Evolutionary conservation across 2,888 invertebrate species (phyloP).

Genomic region (Protodeltote pygarga): DNA sequence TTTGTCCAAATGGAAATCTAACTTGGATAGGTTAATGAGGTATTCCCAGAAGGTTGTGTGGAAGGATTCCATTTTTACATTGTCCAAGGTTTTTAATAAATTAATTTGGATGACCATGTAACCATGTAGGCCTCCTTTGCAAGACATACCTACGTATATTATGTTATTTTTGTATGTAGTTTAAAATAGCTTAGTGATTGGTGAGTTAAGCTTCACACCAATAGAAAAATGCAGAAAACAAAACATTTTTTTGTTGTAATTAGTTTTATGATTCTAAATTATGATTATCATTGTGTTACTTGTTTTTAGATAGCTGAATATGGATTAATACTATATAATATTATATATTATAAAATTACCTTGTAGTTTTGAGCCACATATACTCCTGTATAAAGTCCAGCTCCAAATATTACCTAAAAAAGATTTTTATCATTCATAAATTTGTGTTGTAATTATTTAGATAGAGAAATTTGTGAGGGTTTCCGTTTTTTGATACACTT

Average conservation of each 20-base stretch:
- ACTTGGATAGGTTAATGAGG: too few relatives aligned
- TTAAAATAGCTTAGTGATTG: too few relatives aligned
- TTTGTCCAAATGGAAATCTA: too few relatives aligned
- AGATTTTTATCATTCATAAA: not conserved
- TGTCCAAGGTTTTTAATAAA: not conserved
- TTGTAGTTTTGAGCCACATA: constrained; percentile 89
- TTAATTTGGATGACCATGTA: constrained; percentile 3
- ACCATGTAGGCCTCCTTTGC: constrained; percentile 42
- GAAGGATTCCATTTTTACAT: not conserved
- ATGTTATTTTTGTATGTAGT: not conserved
- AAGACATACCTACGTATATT: not conserved
- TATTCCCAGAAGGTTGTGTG: too few relatives aligned
- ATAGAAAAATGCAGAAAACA: too few relatives aligned
- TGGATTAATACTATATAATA: too few relatives aligned
- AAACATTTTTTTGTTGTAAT: too few relatives aligned
- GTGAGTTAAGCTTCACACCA: too few relatives aligned
- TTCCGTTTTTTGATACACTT: constrained; percentile 22
- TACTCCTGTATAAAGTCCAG: constrained; percentile 91
- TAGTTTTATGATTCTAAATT: too few relatives aligned
- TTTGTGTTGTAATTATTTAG: not conserved
- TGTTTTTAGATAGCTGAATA: too few relatives aligned
- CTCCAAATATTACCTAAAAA: constrained; percentile 89
- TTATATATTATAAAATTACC: too few relatives aligned
- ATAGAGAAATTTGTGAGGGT: not conserved
- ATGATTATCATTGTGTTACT: too few relatives aligned